Evolutionary conservation across 2,113 vertebrate species (phyloP), one percentile per base, ranked within the genome.

Genomic region (Gymnogyps californianus): DNA sequence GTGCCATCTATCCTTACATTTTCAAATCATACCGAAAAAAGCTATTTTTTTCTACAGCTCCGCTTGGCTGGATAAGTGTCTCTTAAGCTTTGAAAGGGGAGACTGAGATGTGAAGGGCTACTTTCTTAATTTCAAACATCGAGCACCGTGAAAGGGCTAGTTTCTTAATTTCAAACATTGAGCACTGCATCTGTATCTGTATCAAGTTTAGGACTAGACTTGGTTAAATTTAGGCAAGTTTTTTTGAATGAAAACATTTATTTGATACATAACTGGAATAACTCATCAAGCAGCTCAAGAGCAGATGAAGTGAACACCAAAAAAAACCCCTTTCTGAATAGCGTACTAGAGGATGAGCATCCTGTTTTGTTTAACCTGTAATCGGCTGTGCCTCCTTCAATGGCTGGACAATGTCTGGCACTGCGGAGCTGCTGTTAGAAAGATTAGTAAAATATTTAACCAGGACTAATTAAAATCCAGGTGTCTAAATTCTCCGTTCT

Each of bases 371-470:
- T 86, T 52, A 91, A 64, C 40, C 40, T 61, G 20, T 47, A 74
- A 54, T 62, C 2, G 6, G 2, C 49, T 87, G 14, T 84, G 34
- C 34, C 36, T 79, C 58, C 17, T 82, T 76, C 51, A 57, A 12
- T 2, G 25, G 46, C 78, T 89, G 83, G 62, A 57, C 36, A 14
- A 28, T 79, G 34, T 61, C 58, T 74, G 49, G 69, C 44, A 36
- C 61, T 71, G 51, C 4, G 1, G 69, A 78, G 18, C 42, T 89
- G 44, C 72, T 91, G 14, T 49, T 76, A 16, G 51, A 87, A 84
- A 86, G 52, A 84, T 64, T 26, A 90, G 76, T 55, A 74, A 96
- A 94, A 95, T 90, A 82, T 95, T 95, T 95, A 95, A 91, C 59
- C 47, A 79, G 89, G 38, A 82, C 89, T 97, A 77, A 97, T 83